These are phyloP conservation scores for Stratiolaelaps scimitus DNA, from an alignment of 1,140 invertebrate species.

Conservation along the genomic window DNA sequence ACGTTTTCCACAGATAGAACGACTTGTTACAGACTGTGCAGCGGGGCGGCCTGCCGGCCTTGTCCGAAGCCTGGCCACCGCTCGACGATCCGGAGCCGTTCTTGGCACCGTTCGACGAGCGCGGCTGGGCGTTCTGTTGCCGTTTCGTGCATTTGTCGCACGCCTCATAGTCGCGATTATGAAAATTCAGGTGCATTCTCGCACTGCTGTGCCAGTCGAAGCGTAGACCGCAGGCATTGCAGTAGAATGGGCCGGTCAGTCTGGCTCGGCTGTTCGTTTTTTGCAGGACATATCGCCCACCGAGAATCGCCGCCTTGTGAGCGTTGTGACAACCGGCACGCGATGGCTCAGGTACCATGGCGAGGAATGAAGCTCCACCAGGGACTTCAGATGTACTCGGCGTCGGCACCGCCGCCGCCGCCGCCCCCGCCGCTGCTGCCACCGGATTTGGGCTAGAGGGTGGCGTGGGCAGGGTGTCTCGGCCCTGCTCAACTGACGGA, in stretches of 20 bases:
- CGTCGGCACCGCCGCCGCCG: not conserved
- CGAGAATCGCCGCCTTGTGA: constrained; percentile 19
- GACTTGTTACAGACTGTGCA: constrained; percentile 18
- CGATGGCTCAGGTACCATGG: not conserved
- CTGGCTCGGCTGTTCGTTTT: constrained; percentile 19
- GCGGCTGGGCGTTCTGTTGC: no score
- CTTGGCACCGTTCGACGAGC: no score
- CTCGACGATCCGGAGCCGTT: not conserved
- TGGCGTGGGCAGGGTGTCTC: not conserved
- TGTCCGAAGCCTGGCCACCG: not conserved
- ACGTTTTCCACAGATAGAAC: constrained; percentile 25
- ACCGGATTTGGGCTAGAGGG: not conserved
- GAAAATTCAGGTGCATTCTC: constrained; percentile 21
- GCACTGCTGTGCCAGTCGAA: constrained; percentile 26
- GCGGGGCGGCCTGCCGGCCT: constrained; percentile 10
- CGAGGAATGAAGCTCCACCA: constrained; percentile 17
- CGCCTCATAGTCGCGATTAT: constrained; percentile 19
- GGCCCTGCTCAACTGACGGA: not conserved
- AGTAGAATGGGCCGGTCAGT: constrained; percentile 14
- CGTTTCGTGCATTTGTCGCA: constrained; percentile 21
- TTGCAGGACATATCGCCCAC: constrained; percentile 14
- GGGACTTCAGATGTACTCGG: not conserved
- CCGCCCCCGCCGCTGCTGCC: no score
- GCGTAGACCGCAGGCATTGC: constrained; percentile 14
- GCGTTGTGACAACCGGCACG: constrained; percentile 17